phyloP scores from a whole-genome alignment of 1,140 invertebrate species.

The Aphis craccivora region DNA sequence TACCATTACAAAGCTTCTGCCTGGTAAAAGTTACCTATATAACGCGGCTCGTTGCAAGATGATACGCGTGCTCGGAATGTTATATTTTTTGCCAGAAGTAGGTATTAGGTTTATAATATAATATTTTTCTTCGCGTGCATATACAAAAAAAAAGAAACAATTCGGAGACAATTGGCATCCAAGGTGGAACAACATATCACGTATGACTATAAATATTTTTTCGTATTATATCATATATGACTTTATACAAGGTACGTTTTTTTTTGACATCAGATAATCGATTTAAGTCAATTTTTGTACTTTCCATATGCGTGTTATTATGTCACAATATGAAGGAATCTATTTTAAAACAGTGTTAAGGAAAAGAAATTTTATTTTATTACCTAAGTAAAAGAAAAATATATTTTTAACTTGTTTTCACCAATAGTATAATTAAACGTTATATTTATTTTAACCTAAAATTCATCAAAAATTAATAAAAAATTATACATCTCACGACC shows the following conservation, averaged over 20 bases:
- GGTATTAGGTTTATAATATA: neutral
- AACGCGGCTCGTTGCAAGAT: neutral
- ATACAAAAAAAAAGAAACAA: neutral
- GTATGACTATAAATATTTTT: neutral
- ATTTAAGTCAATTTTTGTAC: neutral
- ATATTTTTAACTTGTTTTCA: neutral
- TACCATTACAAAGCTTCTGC: neutral
- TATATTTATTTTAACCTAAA: neutral
- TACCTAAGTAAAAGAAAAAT: neutral
- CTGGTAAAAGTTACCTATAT: too few species aligned
- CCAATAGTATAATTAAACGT: too few species aligned
- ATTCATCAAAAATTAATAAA: neutral
- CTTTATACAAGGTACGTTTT: neutral
- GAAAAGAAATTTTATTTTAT: neutral
- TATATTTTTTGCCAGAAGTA: neutral
- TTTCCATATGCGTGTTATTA: neutral
- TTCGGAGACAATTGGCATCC: constrained; percentile 7
- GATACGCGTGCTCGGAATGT: neutral
- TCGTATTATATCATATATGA: neutral
- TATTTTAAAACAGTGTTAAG: neutral
- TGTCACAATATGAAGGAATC: neutral
- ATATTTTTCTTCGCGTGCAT: neutral
- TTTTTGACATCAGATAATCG: neutral
- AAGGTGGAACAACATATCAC: neutral
- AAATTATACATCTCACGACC: neutral